Conservation (phyloP, 2,888 invertebrate genomes). For the Callimorpha dominula region DNA sequence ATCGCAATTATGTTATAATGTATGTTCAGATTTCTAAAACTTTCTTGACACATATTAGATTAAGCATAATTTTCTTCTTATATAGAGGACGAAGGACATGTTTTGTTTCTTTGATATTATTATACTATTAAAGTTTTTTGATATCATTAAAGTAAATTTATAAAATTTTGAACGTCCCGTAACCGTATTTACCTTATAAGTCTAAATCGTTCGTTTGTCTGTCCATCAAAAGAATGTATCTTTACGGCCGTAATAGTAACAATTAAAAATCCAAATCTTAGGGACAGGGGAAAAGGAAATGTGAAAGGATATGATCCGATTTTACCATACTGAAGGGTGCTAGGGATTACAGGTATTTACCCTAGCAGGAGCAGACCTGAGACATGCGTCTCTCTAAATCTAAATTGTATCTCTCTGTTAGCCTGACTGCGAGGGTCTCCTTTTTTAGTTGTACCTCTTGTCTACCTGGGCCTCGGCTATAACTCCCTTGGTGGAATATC, state of each 20-base stretch:
- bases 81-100: not conserved
- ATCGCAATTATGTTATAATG: constrained; percentile 13
- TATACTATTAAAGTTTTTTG: too few species aligned
- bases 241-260: not conserved
- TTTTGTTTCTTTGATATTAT: not conserved
- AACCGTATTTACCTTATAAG: not conserved
- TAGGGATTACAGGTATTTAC: too few species aligned
- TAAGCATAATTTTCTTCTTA: constrained; percentile 6
- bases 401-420: not conserved
- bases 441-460: not conserved
- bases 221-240: not conserved
- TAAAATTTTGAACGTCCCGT: not conserved
- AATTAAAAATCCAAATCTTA: not conserved
- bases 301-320: not conserved
- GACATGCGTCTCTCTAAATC: not conserved
- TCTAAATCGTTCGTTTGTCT: not conserved
- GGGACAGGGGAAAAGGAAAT: not conserved
- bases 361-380: not conserved
- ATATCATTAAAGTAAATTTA: not conserved
- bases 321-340: not conserved
- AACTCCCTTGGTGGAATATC: not conserved
- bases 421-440: not conserved
- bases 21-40: constrained; percentile 9
- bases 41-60: constrained; percentile 13
- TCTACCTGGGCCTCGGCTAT: not conserved